phyloP scores from a whole-genome alignment of 2,797 vertebrate species.

The Spizella passerina region DNA sequence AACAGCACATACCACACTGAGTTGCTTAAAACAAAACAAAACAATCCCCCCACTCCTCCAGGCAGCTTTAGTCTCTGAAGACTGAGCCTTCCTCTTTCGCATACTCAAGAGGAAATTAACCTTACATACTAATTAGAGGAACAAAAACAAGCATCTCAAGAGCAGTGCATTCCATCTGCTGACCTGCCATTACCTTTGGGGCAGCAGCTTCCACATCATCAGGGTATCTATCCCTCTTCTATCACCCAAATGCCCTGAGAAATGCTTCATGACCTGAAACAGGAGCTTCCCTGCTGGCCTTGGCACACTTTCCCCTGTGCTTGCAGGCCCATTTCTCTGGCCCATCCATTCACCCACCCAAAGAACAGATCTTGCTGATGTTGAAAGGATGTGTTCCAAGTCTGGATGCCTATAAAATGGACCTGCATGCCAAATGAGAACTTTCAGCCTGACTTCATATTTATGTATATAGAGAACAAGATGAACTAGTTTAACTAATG shows the following conservation, averaged over 20 bases:
- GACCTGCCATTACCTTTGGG: background rate
- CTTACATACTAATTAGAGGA: background rate
- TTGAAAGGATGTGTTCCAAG: background rate
- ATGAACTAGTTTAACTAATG: background rate
- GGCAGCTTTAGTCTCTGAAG: background rate
- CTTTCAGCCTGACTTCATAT: background rate
- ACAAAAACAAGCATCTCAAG: background rate
- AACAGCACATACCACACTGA: background rate
- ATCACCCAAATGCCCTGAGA: background rate
- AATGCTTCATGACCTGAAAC: accelerated
- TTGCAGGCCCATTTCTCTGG: background rate
- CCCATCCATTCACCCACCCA: accelerated
- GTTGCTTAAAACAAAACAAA: background rate
- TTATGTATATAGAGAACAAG: background rate
- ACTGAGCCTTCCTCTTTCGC: background rate
- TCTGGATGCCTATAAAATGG: background rate
- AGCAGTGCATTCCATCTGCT: background rate
- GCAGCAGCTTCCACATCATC: background rate
- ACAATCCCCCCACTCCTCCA: background rate
- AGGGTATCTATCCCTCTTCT: background rate
- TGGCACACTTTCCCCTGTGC: accelerated
- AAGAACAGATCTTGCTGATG: accelerated
- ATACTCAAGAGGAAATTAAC: conserved; percentile 25
- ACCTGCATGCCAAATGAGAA: background rate
- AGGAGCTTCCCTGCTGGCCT: background rate